phyloP scores from a whole-genome alignment of 2,113 vertebrate genomes.

The Neomonachus schauinslandi region DNA sequence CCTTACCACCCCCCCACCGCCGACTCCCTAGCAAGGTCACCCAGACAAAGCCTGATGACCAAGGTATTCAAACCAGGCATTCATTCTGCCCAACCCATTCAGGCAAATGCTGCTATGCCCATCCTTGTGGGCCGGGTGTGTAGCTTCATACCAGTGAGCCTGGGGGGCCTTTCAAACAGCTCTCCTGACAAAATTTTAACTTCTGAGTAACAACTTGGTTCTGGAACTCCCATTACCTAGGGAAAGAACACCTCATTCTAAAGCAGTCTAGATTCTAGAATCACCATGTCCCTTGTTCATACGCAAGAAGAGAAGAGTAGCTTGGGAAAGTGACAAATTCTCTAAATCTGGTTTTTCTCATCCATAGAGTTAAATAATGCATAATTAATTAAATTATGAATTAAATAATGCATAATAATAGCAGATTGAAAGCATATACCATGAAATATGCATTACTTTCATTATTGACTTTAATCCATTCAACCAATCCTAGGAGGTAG shows the following conservation, averaged over 20 bases:
- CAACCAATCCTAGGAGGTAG: background rate
- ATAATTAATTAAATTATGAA: no score
- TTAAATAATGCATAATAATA: slow-evolving; percentile 34
- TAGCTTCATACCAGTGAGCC: background rate
- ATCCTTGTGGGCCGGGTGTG: rapidly evolving
- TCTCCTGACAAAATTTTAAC: background rate
- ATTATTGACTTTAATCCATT: background rate
- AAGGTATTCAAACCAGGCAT: background rate
- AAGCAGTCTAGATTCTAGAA: background rate
- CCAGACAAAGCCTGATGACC: background rate
- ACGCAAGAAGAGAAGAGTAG: background rate
- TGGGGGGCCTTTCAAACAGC: background rate
- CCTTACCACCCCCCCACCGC: no score
- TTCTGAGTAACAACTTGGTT: slow-evolving; percentile 12
- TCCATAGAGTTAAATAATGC: background rate
- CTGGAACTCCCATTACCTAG: background rate
- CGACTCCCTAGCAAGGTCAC: background rate
- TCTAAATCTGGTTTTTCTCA: background rate
- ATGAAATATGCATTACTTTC: background rate
- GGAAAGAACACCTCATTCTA: background rate
- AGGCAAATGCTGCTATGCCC: rapidly evolving
- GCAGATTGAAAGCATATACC: background rate
- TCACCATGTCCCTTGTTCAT: background rate
- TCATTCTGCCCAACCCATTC: background rate
- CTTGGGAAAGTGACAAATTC: slow-evolving; percentile 4